Base-by-base conservation (phyloP, 2,888 invertebrate genomes). In the Agelastica alni region DNA sequence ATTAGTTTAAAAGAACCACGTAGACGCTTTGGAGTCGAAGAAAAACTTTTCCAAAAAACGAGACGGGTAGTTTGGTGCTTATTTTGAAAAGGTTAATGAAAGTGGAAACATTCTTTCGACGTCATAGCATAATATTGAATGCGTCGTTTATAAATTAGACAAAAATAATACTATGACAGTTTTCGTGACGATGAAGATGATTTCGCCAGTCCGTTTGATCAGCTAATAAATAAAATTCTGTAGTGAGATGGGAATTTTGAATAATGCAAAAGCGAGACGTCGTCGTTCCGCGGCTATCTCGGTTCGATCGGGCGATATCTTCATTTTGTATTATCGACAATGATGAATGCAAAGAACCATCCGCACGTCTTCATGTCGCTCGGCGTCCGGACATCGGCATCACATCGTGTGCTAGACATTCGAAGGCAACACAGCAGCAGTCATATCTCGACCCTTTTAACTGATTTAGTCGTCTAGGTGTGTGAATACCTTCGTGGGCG, bases 381-480 rank as follows among this genome's bases (percentile, higher is more conserved):
- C 49, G 56, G 61, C 56, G 57, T 59, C 58, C 53, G 59, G 31
- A n/a, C 55, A 57, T n/a, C 59, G 59, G 64, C 58, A 58, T 59
- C 58, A 47, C 63, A 63, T 68, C 69, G 68, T 70, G 70, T 63
- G 60, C 59, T 63, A 70, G 70, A 70, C 70, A 70, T 72, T 70
- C 65, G 60, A 63, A 49, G 60, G 60, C 56, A 56, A 56, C 56
- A 55, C 59, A 58, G 56, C 63, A 55, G 64, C 60, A 58, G 56
- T 53, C 53, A 59, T 62, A 62, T 61, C 60, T 61, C 43, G 53
- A 56, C 44, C 66, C 67, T 72, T n/a, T n/a, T n/a, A 72, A 74
- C 73, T 76, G 76, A 76, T 76, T 76, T 76, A 76, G 76, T 75
- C 75, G 76, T 76, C 75, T 76, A 74, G 76, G 70, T 68, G 67